phyloP scores from a whole-genome alignment of 2,888 invertebrate genomes.

The Balanococcus diminutus region DNA sequence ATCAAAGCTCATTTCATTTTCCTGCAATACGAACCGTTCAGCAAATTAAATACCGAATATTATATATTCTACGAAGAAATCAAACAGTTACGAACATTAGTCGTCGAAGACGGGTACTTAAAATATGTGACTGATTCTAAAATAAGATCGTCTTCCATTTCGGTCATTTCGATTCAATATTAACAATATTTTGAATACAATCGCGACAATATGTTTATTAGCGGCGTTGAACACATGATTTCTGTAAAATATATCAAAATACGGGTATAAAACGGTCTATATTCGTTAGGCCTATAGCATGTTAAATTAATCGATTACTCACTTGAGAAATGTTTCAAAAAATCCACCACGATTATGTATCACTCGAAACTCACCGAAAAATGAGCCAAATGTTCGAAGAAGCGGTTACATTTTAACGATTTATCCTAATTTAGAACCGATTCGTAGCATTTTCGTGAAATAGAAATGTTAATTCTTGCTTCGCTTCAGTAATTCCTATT shows the following conservation, averaged over 20 bases:
- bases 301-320: conserved; percentile 50
- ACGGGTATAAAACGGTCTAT: not conserved
- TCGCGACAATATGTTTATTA: not conserved
- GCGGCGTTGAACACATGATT: conserved; percentile 27
- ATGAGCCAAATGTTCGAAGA: not conserved
- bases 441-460: conserved; percentile 23
- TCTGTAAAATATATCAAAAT: not conserved
- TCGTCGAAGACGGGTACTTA: conserved; percentile 50
- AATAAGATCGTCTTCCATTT: conserved; percentile 54
- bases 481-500: conserved; percentile 51
- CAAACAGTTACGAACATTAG: conserved; percentile 4
- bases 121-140: conserved; percentile 54
- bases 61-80: not conserved
- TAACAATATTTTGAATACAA: not conserved
- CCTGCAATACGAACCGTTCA: not conserved
- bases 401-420: conserved; percentile 24
- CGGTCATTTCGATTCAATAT: conserved; percentile 41
- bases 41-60: not conserved
- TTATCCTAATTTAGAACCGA: not conserved
- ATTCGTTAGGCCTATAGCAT: conserved; percentile 35
- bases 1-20: conserved; percentile 49
- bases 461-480: conserved; percentile 33
- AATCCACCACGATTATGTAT: not conserved
- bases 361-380: not conserved
- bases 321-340: conserved; percentile 43